Evolutionary conservation across 2,113 vertebrate species (phyloP).

Genomic region (Myiozetetes cayanensis): DNA sequence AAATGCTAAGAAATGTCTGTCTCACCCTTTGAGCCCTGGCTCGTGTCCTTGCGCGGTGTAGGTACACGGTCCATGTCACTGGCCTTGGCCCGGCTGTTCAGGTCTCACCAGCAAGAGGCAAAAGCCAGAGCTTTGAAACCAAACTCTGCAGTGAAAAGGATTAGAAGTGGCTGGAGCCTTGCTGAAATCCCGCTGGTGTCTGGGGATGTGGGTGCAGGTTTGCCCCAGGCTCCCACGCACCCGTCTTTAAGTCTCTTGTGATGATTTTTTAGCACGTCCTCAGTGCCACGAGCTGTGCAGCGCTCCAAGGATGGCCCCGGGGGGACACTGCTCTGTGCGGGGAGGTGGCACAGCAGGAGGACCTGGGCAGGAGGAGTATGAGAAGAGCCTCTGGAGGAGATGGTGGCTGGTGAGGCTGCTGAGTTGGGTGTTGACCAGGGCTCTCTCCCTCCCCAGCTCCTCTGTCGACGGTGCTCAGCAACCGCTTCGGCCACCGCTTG

Average conservation of each 20-base stretch:
- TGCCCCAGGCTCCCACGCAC: background rate
- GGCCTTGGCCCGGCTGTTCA: background rate
- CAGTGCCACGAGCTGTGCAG: background rate
- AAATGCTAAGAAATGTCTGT: background rate
- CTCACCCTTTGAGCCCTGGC: background rate
- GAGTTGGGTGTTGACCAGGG: background rate
- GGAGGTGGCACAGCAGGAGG: background rate
- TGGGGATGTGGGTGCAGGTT: background rate
- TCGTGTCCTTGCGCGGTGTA: accelerated
- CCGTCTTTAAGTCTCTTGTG: background rate
- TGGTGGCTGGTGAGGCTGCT: background rate
- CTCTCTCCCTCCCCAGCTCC: slow-evolving; percentile 76
- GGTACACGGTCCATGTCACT: accelerated
- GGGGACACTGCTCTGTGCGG: background rate
- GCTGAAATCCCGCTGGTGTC: too few species aligned
- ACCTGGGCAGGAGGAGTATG: accelerated
- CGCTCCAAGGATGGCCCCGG: background rate
- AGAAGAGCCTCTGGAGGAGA: background rate
- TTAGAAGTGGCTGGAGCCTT: background rate
- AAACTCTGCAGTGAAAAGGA: background rate
- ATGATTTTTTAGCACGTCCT: background rate
- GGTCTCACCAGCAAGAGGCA: background rate
- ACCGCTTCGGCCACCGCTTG: slow-evolving; percentile 85
- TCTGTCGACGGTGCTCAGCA: slow-evolving; percentile 86
- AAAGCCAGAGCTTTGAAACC: background rate